Evolutionary conservation across 2,797 vertebrate genomes (phyloP).

Genomic region (Capromys pilorides): DNA sequence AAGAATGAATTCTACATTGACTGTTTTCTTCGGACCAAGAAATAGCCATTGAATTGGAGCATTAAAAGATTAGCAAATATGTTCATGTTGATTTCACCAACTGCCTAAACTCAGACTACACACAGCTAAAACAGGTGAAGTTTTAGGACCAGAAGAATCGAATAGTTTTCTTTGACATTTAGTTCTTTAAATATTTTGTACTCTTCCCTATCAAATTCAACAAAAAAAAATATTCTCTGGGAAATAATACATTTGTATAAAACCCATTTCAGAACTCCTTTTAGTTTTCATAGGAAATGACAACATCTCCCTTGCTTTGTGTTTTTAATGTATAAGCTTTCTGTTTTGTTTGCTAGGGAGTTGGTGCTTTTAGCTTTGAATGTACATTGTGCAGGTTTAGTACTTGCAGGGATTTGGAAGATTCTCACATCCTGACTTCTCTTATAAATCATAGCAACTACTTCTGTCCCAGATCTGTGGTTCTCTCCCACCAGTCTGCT

Average conservation of each 20-base stretch:
- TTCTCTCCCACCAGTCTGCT: not conserved
- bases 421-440: slow-evolving; percentile 14
- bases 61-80: not conserved
- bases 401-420: not conserved
- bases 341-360: not conserved
- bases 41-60: not conserved
- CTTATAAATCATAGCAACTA: slow-evolving; percentile 56
- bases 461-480: slow-evolving; percentile 5
- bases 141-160: not conserved
- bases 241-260: not conserved
- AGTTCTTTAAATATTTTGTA: slow-evolving; percentile 4
- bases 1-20: not conserved
- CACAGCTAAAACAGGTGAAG: not conserved
- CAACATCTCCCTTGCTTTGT: not conserved
- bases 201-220: not conserved
- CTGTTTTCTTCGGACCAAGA: not conserved
- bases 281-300: not conserved
- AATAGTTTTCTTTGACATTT: not conserved
- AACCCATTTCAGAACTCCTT: not conserved
- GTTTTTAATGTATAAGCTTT: not conserved
- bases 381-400: not conserved
- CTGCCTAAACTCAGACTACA: slow-evolving; percentile 28
- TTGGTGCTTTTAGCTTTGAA: not conserved
- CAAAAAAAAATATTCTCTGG: not conserved
- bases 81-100: not conserved